Evolutionary conservation across 2,888 invertebrate genomes (phyloP).

Genomic region (Microplitis manilae): DNA sequence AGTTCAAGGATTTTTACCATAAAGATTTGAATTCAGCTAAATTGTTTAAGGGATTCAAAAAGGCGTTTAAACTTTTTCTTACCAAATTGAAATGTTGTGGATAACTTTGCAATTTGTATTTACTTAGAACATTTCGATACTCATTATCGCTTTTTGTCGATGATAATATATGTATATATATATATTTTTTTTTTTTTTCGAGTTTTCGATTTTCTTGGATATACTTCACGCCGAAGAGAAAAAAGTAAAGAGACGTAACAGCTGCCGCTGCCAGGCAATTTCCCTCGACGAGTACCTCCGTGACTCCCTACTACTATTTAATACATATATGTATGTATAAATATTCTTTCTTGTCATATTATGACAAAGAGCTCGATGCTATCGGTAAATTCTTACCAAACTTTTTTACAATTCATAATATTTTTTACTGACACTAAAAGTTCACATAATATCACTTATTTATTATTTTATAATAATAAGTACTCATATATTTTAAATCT

Average conservation of each 20-base stretch:
- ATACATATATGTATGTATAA: conserved; percentile 12
- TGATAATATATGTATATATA: neutral
- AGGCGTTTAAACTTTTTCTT: too few relatives aligned
- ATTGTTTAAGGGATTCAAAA: neutral
- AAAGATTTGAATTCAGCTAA: neutral
- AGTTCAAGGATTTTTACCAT: conserved; percentile 10
- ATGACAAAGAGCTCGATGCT: neutral
- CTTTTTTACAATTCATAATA: neutral
- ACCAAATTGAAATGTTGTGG: neutral
- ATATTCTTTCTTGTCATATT: conserved; percentile 7
- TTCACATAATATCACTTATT: neutral
- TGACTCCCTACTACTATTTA: neutral
- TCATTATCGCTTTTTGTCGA: conserved; percentile 8
- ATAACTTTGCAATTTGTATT: neutral
- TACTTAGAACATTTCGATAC: conserved; percentile 1
- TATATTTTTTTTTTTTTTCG: neutral
- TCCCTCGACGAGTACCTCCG: conserved; percentile 22
- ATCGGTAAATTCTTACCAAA: conserved; percentile 10
- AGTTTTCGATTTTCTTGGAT: conserved; percentile 23
- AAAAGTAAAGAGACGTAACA: conserved; percentile 24
- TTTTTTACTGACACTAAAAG: neutral
- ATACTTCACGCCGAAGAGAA: conserved; percentile 1
- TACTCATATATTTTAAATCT: too few relatives aligned
- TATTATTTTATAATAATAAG: neutral
- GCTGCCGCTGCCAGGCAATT: conserved; percentile 36